Evolutionary conservation across 2,888 invertebrate genomes (phyloP), one percentile per base, ranked within the genome.

Genomic region (Stegana nigrithorax): DNA sequence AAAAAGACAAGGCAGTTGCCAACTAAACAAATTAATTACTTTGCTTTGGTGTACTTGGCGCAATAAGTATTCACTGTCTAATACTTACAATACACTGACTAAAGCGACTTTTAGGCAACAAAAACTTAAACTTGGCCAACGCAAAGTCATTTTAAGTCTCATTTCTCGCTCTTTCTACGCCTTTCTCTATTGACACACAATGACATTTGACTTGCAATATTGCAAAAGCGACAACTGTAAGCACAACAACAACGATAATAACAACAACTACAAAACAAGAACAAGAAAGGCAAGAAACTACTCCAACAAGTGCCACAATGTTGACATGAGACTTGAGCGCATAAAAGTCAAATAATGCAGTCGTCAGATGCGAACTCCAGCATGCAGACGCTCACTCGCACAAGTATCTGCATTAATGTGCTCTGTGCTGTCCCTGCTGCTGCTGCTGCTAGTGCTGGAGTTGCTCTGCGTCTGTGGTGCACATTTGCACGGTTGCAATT

Each of bases 401-500:
- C 23, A 2, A 26, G 50, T 14, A 50, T 7, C 26, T 47, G 12
- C 5, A 21, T 47, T 21, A 1, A 1, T 23, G 21, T 8, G n/a
- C 10, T 47, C 10, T 25, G 4, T 51, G 29, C 27, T 17, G 29
- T 2, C 12, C 10, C 23, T 51, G 29, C 14, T 23, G 21, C 21
- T 47, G 25, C 23, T 21, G 21, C 25, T 45, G 17, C 23, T 21
- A 45, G 12, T 19, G 10, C 53, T 10, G 5, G 14, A 39, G 17
- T 10, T 14, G 5, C 39, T n/a, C n/a, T 29, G 39, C 39, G 39
- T n/a, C n/a, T n/a, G 12, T 47, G n/a, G 47, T 25, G 21, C 58
- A 19, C 47, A 67, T 68, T 73, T 73, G 73, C 64, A 36, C 63
- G 70, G 67, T 66, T 72, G 74, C 78, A 71, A 78, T 75, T 78